phyloP scores from a whole-genome alignment of 2,888 invertebrate genomes.

The Xanthostigma xanthostigma region DNA sequence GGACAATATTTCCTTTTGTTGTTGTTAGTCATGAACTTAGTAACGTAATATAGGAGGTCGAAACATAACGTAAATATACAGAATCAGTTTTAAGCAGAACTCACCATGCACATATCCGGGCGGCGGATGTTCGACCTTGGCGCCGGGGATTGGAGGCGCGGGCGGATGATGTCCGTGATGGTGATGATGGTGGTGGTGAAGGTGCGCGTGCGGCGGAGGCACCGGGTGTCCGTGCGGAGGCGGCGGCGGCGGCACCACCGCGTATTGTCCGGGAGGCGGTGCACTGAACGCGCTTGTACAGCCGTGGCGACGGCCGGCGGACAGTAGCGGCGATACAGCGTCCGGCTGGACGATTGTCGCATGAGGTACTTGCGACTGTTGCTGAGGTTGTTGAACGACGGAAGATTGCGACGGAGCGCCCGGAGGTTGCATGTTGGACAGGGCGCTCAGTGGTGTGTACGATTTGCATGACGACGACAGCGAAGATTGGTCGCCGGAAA shows the following conservation, averaged over 20 bases:
- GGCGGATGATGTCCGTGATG: constrained; percentile 4
- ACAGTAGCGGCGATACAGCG: constrained; percentile 13
- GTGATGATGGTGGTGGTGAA: constrained; percentile 16
- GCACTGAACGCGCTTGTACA: constrained; percentile 48
- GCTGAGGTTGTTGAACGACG: constrained; percentile 24
- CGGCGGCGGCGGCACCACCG: constrained; percentile 27
- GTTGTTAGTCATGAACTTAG: no score
- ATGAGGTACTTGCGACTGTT: constrained; percentile 19
- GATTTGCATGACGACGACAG: constrained; percentile 36
- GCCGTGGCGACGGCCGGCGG: constrained; percentile 33
- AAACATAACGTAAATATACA: no score
- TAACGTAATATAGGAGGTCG: no score
- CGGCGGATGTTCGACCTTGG: constrained; percentile 1
- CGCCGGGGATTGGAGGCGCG: constrained; percentile 3
- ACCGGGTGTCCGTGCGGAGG: constrained; percentile 26
- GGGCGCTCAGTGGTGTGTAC: constrained; percentile 69
- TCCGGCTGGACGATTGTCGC: constrained; percentile 22
- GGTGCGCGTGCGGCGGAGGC: constrained; percentile 25
- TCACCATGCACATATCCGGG: background rate
- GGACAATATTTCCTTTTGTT: no score
- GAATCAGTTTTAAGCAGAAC: no score
- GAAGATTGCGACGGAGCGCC: constrained; percentile 30
- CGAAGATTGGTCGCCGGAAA: no score
- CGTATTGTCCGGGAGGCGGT: constrained; percentile 26
- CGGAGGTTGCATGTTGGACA: constrained; percentile 79